Percentiles rank a stretch among this genome's conserved stretches.
phyloP scores from a whole-genome alignment of 2,113 vertebrate species.

The Bufo bufo region DNA sequence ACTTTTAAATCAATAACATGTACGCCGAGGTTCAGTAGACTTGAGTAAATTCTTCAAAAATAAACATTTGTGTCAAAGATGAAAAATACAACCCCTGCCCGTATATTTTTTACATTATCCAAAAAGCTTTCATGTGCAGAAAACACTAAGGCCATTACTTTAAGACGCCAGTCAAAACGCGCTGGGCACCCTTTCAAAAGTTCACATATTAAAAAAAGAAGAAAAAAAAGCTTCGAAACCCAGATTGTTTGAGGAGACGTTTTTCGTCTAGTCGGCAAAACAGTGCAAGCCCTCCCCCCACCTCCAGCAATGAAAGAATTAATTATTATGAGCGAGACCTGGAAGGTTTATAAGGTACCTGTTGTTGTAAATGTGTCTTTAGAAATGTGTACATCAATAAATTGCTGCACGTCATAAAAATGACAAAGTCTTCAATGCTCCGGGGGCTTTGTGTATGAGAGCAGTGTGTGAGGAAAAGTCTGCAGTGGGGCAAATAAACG shows the following conservation, averaged over 20 bases:
- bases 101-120: conserved; percentile 59
- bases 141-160: conserved; percentile 40
- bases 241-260: conserved; percentile 21
- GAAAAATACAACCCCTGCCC: conserved; percentile 53
- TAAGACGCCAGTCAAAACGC: conserved; percentile 56
- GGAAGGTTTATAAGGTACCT: conserved; percentile 51
- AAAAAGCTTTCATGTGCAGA: conserved; percentile 59
- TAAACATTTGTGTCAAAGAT: conserved; percentile 59
- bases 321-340: conserved; percentile 43
- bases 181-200: conserved; percentile 43
- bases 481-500: neutral
- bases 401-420: conserved; percentile 47
- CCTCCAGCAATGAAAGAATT: conserved; percentile 44
- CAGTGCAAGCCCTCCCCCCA: neutral
- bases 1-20: conserved; percentile 59
- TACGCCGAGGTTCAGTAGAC: conserved; percentile 51
- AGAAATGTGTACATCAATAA: conserved; percentile 38
- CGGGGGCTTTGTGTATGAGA: neutral
- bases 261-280: conserved; percentile 38
- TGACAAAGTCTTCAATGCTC: neutral
- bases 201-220: conserved; percentile 25
- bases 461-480: conserved; percentile 18
- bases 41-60: conserved; percentile 56
- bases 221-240: conserved; percentile 22
- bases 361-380: conserved; percentile 54